Evolutionary conservation across 2,113 vertebrate genomes (phyloP).

Genomic region (Spilogale gracilis): DNA sequence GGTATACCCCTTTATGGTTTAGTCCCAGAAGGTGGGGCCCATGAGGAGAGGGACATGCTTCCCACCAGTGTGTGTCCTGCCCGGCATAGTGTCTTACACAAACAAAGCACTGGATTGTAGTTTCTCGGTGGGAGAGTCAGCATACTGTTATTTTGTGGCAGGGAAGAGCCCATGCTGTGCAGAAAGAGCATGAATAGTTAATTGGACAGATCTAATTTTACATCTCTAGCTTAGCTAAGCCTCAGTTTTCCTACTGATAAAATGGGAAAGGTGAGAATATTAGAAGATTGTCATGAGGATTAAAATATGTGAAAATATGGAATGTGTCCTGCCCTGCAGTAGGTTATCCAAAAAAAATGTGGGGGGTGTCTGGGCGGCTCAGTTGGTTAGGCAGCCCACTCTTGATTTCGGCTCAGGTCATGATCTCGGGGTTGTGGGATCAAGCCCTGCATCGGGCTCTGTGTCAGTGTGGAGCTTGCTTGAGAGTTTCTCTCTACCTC

Average conservation of each 20-base stretch:
- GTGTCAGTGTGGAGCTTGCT: not conserved
- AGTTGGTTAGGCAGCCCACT: not conserved
- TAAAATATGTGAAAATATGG: not conserved
- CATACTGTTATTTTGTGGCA: not conserved
- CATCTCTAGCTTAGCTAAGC: not conserved
- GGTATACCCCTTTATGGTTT: not conserved
- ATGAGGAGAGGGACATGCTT: fast-evolving
- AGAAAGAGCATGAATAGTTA: not conserved
- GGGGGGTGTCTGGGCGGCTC: not conserved
- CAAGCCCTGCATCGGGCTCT: not conserved
- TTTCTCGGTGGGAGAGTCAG: fast-evolving
- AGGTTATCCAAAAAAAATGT: not conserved
- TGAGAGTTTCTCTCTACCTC: not conserved
- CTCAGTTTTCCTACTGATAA: not conserved
- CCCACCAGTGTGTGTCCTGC: not conserved
- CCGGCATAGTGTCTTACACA: fast-evolving
- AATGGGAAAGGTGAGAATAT: not conserved
- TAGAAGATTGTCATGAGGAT: not conserved
- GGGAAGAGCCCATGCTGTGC: not conserved
- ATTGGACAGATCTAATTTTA: not conserved
- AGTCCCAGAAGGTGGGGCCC: not conserved
- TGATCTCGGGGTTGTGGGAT: not conserved
- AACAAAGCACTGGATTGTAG: not conserved
- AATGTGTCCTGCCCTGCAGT: not conserved
- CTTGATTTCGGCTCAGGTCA: not conserved